Evolutionary conservation across 2,113 vertebrate genomes (phyloP).

Genomic region (Etheostoma cragini): DNA sequence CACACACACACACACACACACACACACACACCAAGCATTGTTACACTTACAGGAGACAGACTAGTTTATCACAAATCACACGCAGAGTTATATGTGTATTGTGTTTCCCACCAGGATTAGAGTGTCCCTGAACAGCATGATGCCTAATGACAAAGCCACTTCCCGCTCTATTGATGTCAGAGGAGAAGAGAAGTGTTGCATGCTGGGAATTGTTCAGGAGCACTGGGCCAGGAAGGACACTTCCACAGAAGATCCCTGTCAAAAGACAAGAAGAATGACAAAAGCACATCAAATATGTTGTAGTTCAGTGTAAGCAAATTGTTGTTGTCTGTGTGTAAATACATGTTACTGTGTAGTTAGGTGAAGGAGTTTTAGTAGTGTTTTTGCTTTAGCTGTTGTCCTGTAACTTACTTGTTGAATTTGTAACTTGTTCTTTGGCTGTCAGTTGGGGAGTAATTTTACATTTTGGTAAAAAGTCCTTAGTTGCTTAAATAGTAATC

Average conservation of each 20-base stretch:
- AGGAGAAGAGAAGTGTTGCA: constrained; percentile 85
- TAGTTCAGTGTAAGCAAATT: not conserved
- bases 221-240: constrained; percentile 70
- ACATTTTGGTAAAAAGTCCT: too few relatives aligned
- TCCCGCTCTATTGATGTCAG: constrained; percentile 81
- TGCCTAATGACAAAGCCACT: constrained; percentile 86
- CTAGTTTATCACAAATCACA: not conserved
- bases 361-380: too few relatives aligned
- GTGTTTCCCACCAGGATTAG: constrained; percentile 78
- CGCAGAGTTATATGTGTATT: not conserved
- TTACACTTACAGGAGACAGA: not conserved
- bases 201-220: constrained; percentile 77
- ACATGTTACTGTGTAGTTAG: too few relatives aligned
- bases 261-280: constrained; percentile 22
- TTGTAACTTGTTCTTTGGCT: too few relatives aligned
- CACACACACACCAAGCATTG: not conserved
- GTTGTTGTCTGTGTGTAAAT: too few relatives aligned
- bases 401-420: too few relatives aligned
- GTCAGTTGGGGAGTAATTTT: too few relatives aligned
- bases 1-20: constrained; percentile 1
- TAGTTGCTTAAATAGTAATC: too few relatives aligned
- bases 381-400: too few relatives aligned
- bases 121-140: constrained; percentile 72
- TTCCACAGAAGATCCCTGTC: constrained; percentile 87
- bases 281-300: not conserved